These are phyloP conservation scores for Oryzias javanicus DNA, from an alignment of 2,113 vertebrate species.

Conservation along the genomic window DNA sequence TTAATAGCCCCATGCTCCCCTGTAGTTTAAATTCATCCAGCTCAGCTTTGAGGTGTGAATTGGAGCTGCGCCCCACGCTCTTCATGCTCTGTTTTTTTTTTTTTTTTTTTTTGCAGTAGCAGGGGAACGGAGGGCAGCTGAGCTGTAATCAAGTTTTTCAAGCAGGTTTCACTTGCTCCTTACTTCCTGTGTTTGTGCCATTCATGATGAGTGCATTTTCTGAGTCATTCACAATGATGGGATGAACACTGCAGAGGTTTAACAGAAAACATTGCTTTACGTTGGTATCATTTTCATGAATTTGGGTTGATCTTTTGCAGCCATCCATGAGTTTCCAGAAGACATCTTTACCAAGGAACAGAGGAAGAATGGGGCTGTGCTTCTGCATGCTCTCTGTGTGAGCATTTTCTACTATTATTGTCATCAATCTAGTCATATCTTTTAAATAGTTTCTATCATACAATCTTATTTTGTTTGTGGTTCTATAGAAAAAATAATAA, in stretches of 20 bases:
- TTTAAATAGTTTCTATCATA: not conserved
- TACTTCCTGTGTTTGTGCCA: conserved; percentile 55
- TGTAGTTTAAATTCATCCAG: conserved; percentile 63
- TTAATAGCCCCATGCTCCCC: conserved; percentile 59
- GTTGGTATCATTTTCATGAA: not conserved
- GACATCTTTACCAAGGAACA: conserved; percentile 80
- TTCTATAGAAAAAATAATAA: no score
- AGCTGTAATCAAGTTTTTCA: conserved; percentile 32
- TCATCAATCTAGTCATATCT: conserved; percentile 1
- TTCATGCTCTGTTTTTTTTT: conserved; percentile 17
- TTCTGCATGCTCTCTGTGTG: conserved; percentile 78
- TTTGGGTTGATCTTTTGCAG: conserved; percentile 35
- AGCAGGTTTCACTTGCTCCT: conserved; percentile 49
- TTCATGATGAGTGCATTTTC: no score
- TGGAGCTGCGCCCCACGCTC: conserved; percentile 41
- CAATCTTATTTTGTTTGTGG: no score
- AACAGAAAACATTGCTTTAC: not conserved
- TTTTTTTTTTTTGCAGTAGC: conserved; percentile 15
- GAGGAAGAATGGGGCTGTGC: conserved; percentile 72
- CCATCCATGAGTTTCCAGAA: conserved; percentile 80
- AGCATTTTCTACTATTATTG: conserved; percentile 34
- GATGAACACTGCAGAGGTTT: not conserved
- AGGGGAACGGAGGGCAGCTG: conserved; percentile 19
- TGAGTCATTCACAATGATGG: no score
- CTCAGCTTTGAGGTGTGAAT: conserved; percentile 56